Conservation (phyloP, 2,113 vertebrate genomes). For the human (Homo sapiens) region DNA sequence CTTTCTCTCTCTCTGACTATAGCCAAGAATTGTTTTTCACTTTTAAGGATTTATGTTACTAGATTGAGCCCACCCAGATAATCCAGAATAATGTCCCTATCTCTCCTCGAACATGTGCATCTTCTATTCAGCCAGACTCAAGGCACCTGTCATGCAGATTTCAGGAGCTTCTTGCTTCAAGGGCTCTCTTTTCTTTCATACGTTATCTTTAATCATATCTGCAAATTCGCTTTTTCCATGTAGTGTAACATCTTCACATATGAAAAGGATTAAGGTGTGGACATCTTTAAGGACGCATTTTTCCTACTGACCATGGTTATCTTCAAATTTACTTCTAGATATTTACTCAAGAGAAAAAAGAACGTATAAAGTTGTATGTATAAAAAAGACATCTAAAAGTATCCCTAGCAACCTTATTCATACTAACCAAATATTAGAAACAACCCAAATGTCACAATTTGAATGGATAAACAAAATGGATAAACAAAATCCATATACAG, state of each 20-base stretch:
- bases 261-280: neutral
- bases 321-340: neutral
- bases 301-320: neutral
- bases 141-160: neutral
- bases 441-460: neutral
- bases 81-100: neutral
- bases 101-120: neutral
- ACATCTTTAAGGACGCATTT: neutral
- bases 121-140: neutral
- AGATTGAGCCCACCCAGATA: neutral
- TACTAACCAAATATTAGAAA: neutral
- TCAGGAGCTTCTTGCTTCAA: neutral
- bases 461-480: neutral
- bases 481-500: no score
- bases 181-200: neutral
- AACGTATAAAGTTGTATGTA: neutral
- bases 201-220: neutral
- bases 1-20: neutral
- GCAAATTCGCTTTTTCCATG: neutral
- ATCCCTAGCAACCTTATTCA: neutral
- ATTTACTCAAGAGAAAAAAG: neutral
- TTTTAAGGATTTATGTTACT: neutral
- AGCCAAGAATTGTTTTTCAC: neutral
- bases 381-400: neutral
- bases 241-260: neutral